Evolutionary conservation across 2,888 invertebrate genomes (phyloP).

Genomic region (Mesopsocus fuscifrons): DNA sequence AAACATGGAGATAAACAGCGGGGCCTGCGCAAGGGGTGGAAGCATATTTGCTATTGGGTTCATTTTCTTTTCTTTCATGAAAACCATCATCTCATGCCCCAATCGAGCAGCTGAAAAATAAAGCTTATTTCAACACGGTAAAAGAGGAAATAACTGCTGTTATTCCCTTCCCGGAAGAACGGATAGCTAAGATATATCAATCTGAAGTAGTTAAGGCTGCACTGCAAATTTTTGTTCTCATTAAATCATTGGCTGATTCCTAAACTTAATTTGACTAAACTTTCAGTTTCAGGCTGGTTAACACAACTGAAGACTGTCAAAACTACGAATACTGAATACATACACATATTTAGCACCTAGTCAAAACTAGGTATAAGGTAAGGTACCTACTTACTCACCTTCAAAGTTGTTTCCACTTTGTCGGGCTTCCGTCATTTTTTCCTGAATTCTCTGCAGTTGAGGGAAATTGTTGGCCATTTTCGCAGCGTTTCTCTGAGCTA

Average conservation of each 20-base stretch:
- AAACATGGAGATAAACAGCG: conserved; percentile 84
- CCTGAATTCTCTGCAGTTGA: conserved; percentile 60
- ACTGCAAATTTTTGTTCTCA: conserved; percentile 1
- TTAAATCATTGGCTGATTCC: not conserved
- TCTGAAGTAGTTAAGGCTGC: not conserved
- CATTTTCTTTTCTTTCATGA: conserved; percentile 64
- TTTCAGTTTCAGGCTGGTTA: conserved; percentile 4
- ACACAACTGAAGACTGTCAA: no score
- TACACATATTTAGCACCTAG: no score
- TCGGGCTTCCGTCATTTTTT: conserved; percentile 73
- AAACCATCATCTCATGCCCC: conserved; percentile 56
- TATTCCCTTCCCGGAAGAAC: conserved; percentile 6
- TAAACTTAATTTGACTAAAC: not conserved
- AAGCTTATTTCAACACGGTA: conserved; percentile 11
- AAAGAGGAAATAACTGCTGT: conserved; percentile 6
- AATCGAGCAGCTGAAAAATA: conserved; percentile 38
- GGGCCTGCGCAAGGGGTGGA: conserved; percentile 58
- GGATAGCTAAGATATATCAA: not conserved
- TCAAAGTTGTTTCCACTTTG: conserved; percentile 63
- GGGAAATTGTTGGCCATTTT: conserved; percentile 72
- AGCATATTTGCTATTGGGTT: conserved; percentile 64
- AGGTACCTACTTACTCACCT: no score
- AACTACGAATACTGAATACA: no score
- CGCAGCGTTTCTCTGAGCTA: conserved; percentile 35
- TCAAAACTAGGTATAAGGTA: no score